Evolutionary conservation across 1,140 invertebrate genomes (phyloP).

Genomic region (Cephus cinctus): DNA sequence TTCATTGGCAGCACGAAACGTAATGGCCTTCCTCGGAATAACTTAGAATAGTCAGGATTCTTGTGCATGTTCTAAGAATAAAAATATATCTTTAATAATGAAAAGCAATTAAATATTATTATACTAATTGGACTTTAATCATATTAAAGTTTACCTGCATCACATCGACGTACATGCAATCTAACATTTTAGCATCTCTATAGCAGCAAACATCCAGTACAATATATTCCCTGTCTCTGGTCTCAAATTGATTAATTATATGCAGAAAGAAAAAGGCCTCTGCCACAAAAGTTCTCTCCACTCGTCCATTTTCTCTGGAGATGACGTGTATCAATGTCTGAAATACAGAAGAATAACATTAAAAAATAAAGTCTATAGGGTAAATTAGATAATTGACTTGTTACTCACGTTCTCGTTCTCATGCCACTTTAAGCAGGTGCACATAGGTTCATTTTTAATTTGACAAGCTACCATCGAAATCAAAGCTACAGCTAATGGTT

Average conservation of each 20-base stretch:
- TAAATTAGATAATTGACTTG: background rate
- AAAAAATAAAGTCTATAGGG: slow-evolving; percentile 1
- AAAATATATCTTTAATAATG: background rate
- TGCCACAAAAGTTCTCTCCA: slow-evolving; percentile 63
- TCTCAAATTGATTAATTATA: slow-evolving; percentile 86
- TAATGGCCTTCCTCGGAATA: slow-evolving; percentile 75
- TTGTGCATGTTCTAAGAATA: slow-evolving; percentile 68
- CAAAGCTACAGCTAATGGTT: slow-evolving; percentile 74
- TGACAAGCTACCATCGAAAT: slow-evolving; percentile 59
- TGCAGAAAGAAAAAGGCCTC: slow-evolving; percentile 85
- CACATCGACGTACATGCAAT: slow-evolving; percentile 82
- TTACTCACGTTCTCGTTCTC: slow-evolving; percentile 65
- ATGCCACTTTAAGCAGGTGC: slow-evolving; percentile 69
- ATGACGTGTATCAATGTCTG: slow-evolving; percentile 77
- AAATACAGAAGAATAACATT: slow-evolving; percentile 31
- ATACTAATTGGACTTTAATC: background rate
- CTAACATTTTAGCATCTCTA: slow-evolving; percentile 75
- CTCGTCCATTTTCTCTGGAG: slow-evolving; percentile 61
- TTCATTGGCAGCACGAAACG: slow-evolving; percentile 69
- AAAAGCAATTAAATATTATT: slow-evolving; percentile 8
- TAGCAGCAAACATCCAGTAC: slow-evolving; percentile 82
- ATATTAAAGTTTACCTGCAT: slow-evolving; percentile 63
- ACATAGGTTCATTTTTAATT: slow-evolving; percentile 64
- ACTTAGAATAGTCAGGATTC: slow-evolving; percentile 75
- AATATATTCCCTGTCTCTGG: slow-evolving; percentile 64